phyloP scores from a whole-genome alignment of 2,113 vertebrate species.

The Uropsilus gracilis region DNA sequence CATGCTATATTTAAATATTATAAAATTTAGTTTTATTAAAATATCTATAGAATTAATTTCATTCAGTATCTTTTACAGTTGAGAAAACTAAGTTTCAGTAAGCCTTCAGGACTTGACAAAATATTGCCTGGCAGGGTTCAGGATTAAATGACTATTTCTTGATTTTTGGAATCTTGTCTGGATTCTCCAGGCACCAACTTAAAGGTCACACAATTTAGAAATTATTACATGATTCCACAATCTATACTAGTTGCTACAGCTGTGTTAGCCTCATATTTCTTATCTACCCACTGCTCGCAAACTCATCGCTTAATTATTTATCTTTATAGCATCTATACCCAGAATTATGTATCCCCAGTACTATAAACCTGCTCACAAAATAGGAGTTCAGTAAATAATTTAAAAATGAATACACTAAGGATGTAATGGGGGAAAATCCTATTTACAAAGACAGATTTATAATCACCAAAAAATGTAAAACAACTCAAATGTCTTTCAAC shows the following conservation, averaged over 20 bases:
- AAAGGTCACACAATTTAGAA: background rate
- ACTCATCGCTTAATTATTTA: background rate
- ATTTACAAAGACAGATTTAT: background rate
- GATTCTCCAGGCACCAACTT: background rate
- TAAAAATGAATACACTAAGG: background rate
- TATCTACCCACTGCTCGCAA: background rate
- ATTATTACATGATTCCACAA: background rate
- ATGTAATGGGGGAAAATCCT: background rate
- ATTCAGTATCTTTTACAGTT: background rate
- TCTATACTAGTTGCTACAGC: background rate
- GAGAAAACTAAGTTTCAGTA: background rate
- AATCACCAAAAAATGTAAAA: background rate
- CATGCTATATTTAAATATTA: background rate
- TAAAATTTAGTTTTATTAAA: background rate
- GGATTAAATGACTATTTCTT: background rate
- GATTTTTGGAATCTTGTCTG: background rate
- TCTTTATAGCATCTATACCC: background rate
- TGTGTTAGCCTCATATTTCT: background rate
- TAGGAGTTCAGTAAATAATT: background rate
- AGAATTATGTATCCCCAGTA: background rate
- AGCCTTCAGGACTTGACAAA: background rate
- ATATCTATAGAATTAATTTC: background rate
- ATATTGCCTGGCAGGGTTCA: background rate
- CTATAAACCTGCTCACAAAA: background rate
- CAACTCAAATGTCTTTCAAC: background rate